These are phyloP conservation scores for Sinocyclocheilus rhinocerous DNA, from an alignment of 2,113 vertebrate genomes.

Conservation along the genomic window DNA sequence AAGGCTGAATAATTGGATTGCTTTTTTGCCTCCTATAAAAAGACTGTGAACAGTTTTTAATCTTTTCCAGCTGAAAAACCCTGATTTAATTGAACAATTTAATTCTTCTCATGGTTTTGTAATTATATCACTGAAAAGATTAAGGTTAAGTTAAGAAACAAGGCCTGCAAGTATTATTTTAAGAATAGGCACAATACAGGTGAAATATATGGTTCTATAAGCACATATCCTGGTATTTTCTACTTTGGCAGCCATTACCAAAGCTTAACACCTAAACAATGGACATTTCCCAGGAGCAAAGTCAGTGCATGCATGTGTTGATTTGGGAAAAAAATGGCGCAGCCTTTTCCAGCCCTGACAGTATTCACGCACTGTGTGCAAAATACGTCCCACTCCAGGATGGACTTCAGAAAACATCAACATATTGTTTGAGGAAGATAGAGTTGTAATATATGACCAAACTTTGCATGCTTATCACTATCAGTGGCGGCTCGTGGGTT, in stretches of 20 bases:
- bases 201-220: slow-evolving; percentile 13
- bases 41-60: background rate
- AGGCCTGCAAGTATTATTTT: background rate
- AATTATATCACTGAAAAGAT: background rate
- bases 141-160: background rate
- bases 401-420: slow-evolving; percentile 29
- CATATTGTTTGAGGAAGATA: slow-evolving; percentile 20
- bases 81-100: background rate
- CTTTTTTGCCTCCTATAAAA: background rate
- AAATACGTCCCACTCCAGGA: background rate
- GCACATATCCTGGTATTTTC: slow-evolving; percentile 26
- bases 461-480: slow-evolving; percentile 4
- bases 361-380: background rate
- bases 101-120: background rate
- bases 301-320: background rate
- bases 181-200: background rate
- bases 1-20: background rate
- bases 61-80: background rate
- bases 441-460: background rate
- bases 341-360: slow-evolving; percentile 4
- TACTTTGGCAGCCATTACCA: background rate
- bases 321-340: background rate
- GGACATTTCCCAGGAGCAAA: slow-evolving; percentile 19
- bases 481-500: too few species aligned
- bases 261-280: slow-evolving; percentile 32